phyloP scores from a whole-genome alignment of 2,797 vertebrate species.

The Rhadinocentrus ornatus region DNA sequence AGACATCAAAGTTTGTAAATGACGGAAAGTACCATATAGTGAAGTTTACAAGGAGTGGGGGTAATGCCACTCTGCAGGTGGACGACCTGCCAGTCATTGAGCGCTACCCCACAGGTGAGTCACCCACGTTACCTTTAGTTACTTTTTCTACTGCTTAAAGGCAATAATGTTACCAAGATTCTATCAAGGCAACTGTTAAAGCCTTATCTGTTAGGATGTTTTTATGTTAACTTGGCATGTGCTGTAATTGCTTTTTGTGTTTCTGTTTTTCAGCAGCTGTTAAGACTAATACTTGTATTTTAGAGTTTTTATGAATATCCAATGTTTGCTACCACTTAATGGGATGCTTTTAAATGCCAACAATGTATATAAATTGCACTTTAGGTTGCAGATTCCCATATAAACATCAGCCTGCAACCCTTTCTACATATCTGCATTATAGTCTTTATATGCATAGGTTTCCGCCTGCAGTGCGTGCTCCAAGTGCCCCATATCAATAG shows the following conservation, averaged over 20 bases:
- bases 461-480: conserved; percentile 41
- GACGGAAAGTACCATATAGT: conserved; percentile 99
- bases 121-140: conserved; percentile 40
- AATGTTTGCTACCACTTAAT: conserved; percentile 25
- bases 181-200: conserved; percentile 39
- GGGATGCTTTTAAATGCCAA: conserved; percentile 25
- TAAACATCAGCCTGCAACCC: conserved; percentile 25
- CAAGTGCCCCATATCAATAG: conserved; percentile 54
- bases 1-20: conserved; percentile 97
- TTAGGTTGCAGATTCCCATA: conserved; percentile 5
- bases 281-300: conserved; percentile 61
- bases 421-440: conserved; percentile 30
- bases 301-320: conserved; percentile 44
- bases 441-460: conserved; percentile 42
- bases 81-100: conserved; percentile 98
- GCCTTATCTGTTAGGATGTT: conserved; percentile 55
- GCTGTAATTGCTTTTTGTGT: conserved; percentile 71
- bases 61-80: conserved; percentile 99
- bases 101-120: conserved; percentile 98
- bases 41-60: conserved; percentile 97
- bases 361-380: conserved; percentile 7
- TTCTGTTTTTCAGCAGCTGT: conserved; percentile 70
- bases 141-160: conserved; percentile 27
- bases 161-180: conserved; percentile 37
- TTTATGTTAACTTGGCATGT: conserved; percentile 68